Evolutionary conservation across 1,140 invertebrate species (phyloP), one percentile per base, ranked within the genome.

Genomic region (Pseudomyrmex dendroicus): DNA sequence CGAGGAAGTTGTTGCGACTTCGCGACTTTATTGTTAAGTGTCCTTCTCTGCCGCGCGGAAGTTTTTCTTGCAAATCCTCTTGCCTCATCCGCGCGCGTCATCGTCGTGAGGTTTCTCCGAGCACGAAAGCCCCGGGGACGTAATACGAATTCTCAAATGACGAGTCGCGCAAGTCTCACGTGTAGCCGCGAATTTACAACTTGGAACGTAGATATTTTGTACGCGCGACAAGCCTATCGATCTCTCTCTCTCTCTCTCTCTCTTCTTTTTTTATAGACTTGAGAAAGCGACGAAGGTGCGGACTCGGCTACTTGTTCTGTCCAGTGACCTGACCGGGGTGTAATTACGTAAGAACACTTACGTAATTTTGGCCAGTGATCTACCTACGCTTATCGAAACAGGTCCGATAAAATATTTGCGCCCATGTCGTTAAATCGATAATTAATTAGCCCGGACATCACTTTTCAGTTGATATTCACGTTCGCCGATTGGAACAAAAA

Each of bases 1-100:
- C 80, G 83, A 82, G 17, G 56, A 87, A 89, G 59, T 85, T 85
- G 61, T 89, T 82, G 74, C 46, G 35, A 35, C 35, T 7, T 35
- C 35, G 35, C 35, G 35, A 35, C 35, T 35, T 35, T 35, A 35
- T 35, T 35, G 35, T 35, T 35, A 35, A 35, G 35, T 35, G 35
- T 35, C 35, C n/a, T 62, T 66, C 15, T 62, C 5, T 56, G 2
- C 44, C 46, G 2, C 44, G 64, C 9, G 52, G 48, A n/a, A 70
- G 15, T 13, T 46, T 77, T 80, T 73, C 74, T 54, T 77, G 20
- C 13, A 62, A 73, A 73, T 64, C 10, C 35, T 35, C 35, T 67
- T 61, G 10, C 15, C 46, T 85, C 56, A 54, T 17, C 10, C 13
- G 35, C 12, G 7, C 50, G 20, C 57, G 8, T 52, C 4, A 50